These are phyloP conservation scores for Ctenosaura bakeri DNA, from an alignment of 2,797 vertebrate species.

Conservation along the genomic window DNA sequence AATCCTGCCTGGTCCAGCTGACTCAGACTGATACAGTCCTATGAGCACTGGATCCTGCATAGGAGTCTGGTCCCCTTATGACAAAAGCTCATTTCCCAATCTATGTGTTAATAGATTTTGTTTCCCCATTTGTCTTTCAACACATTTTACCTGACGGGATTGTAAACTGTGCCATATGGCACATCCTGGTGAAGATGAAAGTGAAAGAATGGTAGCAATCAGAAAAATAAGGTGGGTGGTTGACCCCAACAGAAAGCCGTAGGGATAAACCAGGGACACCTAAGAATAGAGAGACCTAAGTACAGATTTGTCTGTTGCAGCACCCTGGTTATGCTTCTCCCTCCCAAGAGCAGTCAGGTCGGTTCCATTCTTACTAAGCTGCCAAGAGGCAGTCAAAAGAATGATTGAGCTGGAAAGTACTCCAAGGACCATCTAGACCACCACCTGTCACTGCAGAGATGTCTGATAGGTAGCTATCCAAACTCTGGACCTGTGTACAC, in stretches of 20 bases:
- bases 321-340: no score
- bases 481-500: no score
- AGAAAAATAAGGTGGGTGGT: not conserved
- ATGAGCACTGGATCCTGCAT: slow-evolving; percentile 52
- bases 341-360: no score
- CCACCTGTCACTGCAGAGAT: no score
- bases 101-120: slow-evolving; percentile 61
- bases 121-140: slow-evolving; percentile 54
- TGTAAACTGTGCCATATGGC: slow-evolving; percentile 2
- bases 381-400: no score
- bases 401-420: no score
- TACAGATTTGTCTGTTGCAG: no score
- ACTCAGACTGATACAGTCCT: slow-evolving; percentile 67
- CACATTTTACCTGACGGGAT: not conserved
- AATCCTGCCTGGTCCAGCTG: slow-evolving; percentile 60
- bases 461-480: no score
- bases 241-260: not conserved
- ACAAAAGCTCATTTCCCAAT: slow-evolving; percentile 61
- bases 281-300: not conserved
- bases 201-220: not conserved
- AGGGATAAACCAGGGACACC: not conserved
- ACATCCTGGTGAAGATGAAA: not conserved
- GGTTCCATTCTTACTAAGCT: no score
- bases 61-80: slow-evolving; percentile 56
- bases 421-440: no score